These are phyloP conservation scores for Parotia lawesii DNA, from an alignment of 2,113 vertebrate species.

Conservation along the genomic window DNA sequence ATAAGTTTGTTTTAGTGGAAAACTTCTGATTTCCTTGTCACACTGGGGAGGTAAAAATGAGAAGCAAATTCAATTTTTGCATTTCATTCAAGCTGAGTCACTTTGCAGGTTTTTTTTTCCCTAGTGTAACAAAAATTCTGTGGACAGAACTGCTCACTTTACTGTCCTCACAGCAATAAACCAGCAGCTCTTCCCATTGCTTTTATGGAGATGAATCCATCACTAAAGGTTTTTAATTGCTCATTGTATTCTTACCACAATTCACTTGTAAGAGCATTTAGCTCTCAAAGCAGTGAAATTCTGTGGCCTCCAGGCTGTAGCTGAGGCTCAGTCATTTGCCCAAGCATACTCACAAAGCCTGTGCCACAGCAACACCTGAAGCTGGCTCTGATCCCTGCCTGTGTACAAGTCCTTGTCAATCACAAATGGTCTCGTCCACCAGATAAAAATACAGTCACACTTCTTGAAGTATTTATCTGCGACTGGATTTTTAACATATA, in stretches of 20 bases:
- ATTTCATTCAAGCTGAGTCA: not conserved
- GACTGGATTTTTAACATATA: not conserved
- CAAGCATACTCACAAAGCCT: not conserved
- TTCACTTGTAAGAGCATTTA: not conserved
- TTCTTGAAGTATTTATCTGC: not conserved
- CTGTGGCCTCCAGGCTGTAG: not conserved
- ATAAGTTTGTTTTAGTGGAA: not conserved
- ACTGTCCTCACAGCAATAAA: not conserved
- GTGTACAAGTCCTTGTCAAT: not conserved
- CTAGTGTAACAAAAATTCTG: not conserved
- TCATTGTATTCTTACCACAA: not conserved
- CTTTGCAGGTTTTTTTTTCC: not conserved
- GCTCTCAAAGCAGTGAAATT: not conserved
- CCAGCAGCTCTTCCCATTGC: not conserved
- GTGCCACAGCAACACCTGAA: not conserved
- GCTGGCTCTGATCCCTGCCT: not conserved
- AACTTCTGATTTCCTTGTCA: not conserved
- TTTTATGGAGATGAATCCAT: not conserved
- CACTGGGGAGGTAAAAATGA: not conserved
- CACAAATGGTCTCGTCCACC: not conserved
- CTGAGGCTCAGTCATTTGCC: not conserved
- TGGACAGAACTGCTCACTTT: not conserved
- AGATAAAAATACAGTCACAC: not conserved
- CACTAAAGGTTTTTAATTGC: not conserved
- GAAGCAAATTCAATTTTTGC: not conserved